Evolutionary conservation across 1,140 invertebrate genomes (phyloP).

Genomic region (Drosophila pachea): DNA sequence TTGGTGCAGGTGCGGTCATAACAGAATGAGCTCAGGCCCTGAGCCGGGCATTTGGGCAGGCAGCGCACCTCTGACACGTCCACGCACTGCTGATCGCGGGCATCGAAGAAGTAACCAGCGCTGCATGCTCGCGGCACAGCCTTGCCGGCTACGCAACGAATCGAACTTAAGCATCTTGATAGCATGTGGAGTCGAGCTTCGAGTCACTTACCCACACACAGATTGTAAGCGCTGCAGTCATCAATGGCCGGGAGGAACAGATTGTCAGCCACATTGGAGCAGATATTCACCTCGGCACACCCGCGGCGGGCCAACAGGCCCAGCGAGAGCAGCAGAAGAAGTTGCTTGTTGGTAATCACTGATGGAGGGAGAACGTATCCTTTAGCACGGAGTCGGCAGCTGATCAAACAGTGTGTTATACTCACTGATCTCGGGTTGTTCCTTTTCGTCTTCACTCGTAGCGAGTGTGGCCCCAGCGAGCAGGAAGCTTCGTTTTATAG

Average conservation of each 20-base stretch:
- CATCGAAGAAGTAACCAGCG: slow-evolving; percentile 47
- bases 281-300: slow-evolving; percentile 49
- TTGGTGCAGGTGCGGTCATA: slow-evolving; percentile 74
- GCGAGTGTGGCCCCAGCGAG: not conserved
- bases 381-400: slow-evolving; percentile 8
- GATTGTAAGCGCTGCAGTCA: slow-evolving; percentile 61
- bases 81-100: slow-evolving; percentile 56
- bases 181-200: not conserved
- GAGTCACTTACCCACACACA: slow-evolving; percentile 57
- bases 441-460: not conserved
- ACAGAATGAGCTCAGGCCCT: slow-evolving; percentile 52
- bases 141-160: slow-evolving; percentile 19
- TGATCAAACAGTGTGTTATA: not conserved
- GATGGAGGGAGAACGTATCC: not conserved
- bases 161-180: no score
- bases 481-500: slow-evolving; percentile 46
- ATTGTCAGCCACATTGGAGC: slow-evolving; percentile 52
- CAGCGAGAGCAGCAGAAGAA: slow-evolving; percentile 29
- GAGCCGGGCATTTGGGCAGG: slow-evolving; percentile 47
- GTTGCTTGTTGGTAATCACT: slow-evolving; percentile 42
- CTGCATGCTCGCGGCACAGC: slow-evolving; percentile 43
- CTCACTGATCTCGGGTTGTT: slow-evolving; percentile 26
- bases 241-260: slow-evolving; percentile 58
- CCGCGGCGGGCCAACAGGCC: slow-evolving; percentile 11
- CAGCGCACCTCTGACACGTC: slow-evolving; percentile 42